Percentiles rank a stretch among this genome's conserved stretches.
Evolutionary conservation across 2,797 vertebrate genomes (phyloP).

Genomic region (Craterocephalus amniculus): DNA sequence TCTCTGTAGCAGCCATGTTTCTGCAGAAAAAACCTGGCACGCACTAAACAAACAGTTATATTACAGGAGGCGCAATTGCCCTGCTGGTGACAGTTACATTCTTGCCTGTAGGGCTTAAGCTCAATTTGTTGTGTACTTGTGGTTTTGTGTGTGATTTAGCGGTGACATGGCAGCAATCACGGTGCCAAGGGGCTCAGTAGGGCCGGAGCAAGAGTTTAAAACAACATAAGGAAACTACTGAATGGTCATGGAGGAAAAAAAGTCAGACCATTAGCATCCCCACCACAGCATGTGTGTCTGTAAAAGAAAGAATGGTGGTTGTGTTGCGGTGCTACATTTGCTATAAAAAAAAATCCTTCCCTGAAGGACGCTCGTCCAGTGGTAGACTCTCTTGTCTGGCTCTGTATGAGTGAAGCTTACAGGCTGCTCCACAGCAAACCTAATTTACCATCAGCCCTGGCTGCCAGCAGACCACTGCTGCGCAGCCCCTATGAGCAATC

Average conservation of each 20-base stretch:
- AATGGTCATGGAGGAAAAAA: constrained; percentile 38
- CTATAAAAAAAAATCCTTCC: not conserved
- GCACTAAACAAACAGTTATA: constrained; percentile 40
- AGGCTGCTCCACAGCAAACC: constrained; percentile 36
- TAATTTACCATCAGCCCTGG: constrained; percentile 62
- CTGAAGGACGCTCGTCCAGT: not conserved
- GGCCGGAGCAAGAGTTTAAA: constrained; percentile 43
- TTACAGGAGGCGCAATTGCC: constrained; percentile 20
- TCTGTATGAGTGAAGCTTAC: constrained; percentile 21
- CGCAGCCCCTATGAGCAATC: constrained; percentile 68
- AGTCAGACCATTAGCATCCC: constrained; percentile 36
- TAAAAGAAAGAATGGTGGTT: constrained; percentile 2
- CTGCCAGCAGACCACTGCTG: constrained; percentile 67
- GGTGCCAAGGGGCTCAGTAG: constrained; percentile 8
- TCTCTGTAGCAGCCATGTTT: constrained; percentile 7
- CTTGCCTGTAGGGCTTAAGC: constrained; percentile 6
- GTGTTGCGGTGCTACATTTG: not conserved
- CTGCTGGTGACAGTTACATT: constrained; percentile 28
- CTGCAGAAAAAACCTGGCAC: constrained; percentile 8
- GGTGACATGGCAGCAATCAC: constrained; percentile 14
- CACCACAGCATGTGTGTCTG: not conserved
- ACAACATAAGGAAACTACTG: constrained; percentile 44
- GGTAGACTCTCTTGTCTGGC: constrained; percentile 14
- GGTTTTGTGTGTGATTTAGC: constrained; percentile 38
- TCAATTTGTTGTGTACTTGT: constrained; percentile 17